Base-by-base conservation (phyloP, 2,797 vertebrate species). In the Sebastes nivosus region DNA sequence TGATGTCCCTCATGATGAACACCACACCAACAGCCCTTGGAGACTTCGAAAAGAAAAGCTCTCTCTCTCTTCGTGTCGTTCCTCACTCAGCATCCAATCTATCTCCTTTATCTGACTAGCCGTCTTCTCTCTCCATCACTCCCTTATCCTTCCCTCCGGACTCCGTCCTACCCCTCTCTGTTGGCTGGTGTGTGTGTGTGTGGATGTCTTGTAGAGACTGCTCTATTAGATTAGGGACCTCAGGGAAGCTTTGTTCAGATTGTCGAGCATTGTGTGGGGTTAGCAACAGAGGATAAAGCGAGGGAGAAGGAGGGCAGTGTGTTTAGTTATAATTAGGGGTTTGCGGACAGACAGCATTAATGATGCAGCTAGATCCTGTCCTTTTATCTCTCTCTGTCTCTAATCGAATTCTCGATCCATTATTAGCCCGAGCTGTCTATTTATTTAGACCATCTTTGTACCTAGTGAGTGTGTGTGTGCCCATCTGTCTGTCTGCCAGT, bases 221-320 rank as follows among this genome's bases (percentile, higher is more conserved):
- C 85, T 93, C 84, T 90, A 91, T 94, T 94, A 88, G 85, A 87
- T 93, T 89, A 90, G 55, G 58, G 81, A 80, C 93, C 89, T 85
- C 14, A 2, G 92, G 91, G 89, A 89, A 75, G 85, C 80, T 89
- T 85, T 91, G 91, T 92, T 85, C 84, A 79, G 80, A 77, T 84
- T 81, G 86, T 86, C 66, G 67, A 82, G 84, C 83, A 79, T 87
- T 85, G 88, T 88, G 77, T 69, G 61, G 75, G 85, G 88, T 76
- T 82, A 74, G 82, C 54, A 79, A 74, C 55, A 80, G 75, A n/a
- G 71, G 82, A 55, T 6, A 12, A 50, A 80, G 79, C 32, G 75
- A 85, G 57, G 66, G 81, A 81, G 67, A 78, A 22, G 71, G 64
- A 75, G 70, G 75, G 42, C 67, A 75, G 81, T 74, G 73, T 12